Percentiles rank a stretch among this genome's conserved stretches.
phyloP scores from a whole-genome alignment of 2,888 invertebrate genomes.

The Nebria salina region DNA sequence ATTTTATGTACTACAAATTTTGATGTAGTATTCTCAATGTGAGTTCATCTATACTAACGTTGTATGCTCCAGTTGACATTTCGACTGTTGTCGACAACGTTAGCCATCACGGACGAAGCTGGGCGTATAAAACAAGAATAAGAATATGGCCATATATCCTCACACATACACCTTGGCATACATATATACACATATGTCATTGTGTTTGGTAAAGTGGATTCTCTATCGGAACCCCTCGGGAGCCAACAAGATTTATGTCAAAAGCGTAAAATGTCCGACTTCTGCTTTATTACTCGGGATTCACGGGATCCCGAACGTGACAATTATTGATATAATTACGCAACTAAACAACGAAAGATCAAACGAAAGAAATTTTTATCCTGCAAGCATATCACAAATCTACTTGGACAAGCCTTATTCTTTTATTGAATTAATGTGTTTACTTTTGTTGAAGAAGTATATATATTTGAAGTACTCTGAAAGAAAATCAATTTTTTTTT shows the following conservation, averaged over 20 bases:
- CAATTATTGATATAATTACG: constrained; percentile 39
- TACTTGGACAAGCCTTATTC: no score
- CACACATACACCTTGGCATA: background rate
- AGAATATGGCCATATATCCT: constrained; percentile 27
- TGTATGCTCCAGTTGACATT: background rate
- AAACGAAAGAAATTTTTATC: background rate
- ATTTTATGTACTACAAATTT: background rate
- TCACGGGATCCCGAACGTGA: constrained; percentile 23
- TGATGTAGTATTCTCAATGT: background rate
- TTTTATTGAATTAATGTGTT: no score
- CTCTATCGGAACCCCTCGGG: constrained; percentile 53
- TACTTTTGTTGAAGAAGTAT: no score
- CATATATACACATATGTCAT: constrained; percentile 22
- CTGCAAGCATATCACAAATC: no score
- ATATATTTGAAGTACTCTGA: no score
- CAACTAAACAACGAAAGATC: background rate
- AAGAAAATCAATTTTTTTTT: no score
- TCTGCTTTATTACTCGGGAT: constrained; percentile 57
- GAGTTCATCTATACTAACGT: background rate
- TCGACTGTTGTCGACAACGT: background rate
- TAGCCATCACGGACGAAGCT: background rate
- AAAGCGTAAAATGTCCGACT: constrained; percentile 58
- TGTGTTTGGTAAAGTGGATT: constrained; percentile 39
- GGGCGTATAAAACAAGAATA: constrained; percentile 33
- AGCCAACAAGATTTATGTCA: constrained; percentile 61